Conservation (phyloP, 2,888 invertebrate genomes). For the Congeria kusceri region DNA sequence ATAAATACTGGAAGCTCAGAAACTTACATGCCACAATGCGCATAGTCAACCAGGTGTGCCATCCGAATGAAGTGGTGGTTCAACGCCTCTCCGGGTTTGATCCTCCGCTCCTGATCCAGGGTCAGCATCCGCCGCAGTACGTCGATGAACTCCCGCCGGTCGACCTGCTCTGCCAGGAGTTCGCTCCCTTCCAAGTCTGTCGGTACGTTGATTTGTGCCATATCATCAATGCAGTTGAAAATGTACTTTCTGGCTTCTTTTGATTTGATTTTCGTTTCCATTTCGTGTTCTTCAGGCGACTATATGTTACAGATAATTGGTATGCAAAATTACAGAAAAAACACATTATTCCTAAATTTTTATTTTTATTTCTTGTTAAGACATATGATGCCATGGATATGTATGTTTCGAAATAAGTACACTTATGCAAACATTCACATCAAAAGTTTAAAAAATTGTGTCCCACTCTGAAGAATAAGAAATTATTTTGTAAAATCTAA, state of each 20-base stretch:
- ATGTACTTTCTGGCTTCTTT: slow-evolving; percentile 99
- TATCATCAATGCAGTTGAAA: slow-evolving; percentile 99
- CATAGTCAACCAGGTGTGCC: slow-evolving; percentile 96
- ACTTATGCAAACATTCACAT: too few species aligned
- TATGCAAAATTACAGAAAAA: too few species aligned
- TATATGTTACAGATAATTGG: slow-evolving; percentile 86
- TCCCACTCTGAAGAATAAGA: too few species aligned
- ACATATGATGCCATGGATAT: too few species aligned
- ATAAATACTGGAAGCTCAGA: too few species aligned
- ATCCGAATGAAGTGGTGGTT: slow-evolving; percentile 97
- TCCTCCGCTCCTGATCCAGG: slow-evolving; percentile 97
- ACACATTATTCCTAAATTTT: too few species aligned
- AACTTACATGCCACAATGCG: slow-evolving; percentile 94
- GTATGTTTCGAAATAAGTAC: too few species aligned
- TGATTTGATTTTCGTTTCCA: slow-evolving; percentile 98
- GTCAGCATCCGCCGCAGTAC: slow-evolving; percentile 99
- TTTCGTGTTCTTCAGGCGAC: slow-evolving; percentile 99
- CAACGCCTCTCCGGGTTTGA: slow-evolving; percentile 97
- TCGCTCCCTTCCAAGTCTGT: slow-evolving; percentile 98
- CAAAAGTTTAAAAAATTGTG: too few species aligned
- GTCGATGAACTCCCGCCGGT: slow-evolving; percentile 98
- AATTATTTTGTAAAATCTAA: too few species aligned
- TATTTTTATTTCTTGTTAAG: too few species aligned
- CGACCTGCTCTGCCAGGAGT: slow-evolving; percentile 97
- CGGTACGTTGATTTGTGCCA: slow-evolving; percentile 87